Conservation (phyloP, 2,888 invertebrate species). For the Cryptophagus acutangulus region DNA sequence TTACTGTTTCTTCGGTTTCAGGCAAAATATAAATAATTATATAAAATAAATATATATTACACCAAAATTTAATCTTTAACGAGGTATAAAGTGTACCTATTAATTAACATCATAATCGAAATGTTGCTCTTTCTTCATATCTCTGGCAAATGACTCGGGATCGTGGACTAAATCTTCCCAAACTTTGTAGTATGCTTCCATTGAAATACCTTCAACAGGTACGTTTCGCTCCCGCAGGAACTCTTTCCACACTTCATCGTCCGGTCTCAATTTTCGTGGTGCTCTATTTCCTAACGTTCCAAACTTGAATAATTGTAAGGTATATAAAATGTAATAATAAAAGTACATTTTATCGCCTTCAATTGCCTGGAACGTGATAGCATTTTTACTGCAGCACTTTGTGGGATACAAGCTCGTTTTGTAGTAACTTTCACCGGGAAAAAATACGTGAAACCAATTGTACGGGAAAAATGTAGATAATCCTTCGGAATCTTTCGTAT, state of each 20-base stretch:
- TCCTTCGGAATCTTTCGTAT: slow-evolving; percentile 51
- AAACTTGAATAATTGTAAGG: slow-evolving; percentile 46
- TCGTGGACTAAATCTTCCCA: slow-evolving; percentile 47
- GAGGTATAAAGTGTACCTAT: too few species aligned
- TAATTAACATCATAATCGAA: slow-evolving; percentile 16
- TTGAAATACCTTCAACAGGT: slow-evolving; percentile 45
- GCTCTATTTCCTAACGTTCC: slow-evolving; percentile 48
- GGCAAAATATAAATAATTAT: too few species aligned
- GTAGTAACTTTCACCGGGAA: slow-evolving; percentile 48
- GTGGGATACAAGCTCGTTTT: slow-evolving; percentile 50
- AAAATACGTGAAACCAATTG: slow-evolving; percentile 46
- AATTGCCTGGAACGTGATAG: slow-evolving; percentile 51
- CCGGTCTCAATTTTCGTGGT: slow-evolving; percentile 30
- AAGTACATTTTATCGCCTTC: slow-evolving; percentile 53
- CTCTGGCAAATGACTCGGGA: slow-evolving; percentile 37
- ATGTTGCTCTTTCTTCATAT: slow-evolving; percentile 30
- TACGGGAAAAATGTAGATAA: slow-evolving; percentile 53
- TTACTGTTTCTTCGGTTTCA: too few species aligned
- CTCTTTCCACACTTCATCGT: slow-evolving; percentile 44
- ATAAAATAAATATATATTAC: too few species aligned
- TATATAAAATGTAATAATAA: slow-evolving; percentile 53
- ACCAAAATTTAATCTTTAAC: too few species aligned
- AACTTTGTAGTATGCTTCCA: slow-evolving; percentile 49
- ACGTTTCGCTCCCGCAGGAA: slow-evolving; percentile 47
- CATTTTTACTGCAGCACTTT: slow-evolving; percentile 51